Evolutionary conservation across 2,888 invertebrate species (phyloP).

Genomic region (Hemithea aestivaria): DNA sequence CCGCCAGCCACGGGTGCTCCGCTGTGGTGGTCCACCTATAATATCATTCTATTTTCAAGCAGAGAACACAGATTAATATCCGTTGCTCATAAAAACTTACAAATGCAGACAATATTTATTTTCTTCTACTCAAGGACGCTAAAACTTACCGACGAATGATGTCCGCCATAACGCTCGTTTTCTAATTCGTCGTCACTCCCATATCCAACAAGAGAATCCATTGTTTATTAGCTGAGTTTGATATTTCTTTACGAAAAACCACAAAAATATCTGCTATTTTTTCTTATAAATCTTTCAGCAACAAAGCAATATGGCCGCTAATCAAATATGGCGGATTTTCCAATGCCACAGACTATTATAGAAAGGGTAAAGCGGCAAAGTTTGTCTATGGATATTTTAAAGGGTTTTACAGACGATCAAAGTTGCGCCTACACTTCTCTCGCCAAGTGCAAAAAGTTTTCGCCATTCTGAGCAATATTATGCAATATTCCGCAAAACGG

Average conservation of each 20-base stretch:
- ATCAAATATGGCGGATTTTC: too few relatives aligned
- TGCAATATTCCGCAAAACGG: too few relatives aligned
- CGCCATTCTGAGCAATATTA: too few relatives aligned
- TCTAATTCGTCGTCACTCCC: slow-evolving; percentile 89
- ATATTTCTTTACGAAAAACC: too few relatives aligned
- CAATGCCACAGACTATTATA: too few relatives aligned
- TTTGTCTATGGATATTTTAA: too few relatives aligned
- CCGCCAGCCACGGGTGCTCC: slow-evolving; percentile 36
- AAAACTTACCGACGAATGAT: slow-evolving; percentile 57
- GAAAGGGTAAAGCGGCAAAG: too few relatives aligned
- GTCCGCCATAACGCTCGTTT: slow-evolving; percentile 53
- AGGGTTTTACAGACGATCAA: too few relatives aligned
- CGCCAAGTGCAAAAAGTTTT: too few relatives aligned
- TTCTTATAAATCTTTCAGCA: too few relatives aligned
- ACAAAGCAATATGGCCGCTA: slow-evolving; percentile 15
- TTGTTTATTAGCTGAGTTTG: slow-evolving; percentile 44
- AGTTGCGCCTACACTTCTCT: too few relatives aligned
- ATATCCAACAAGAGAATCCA: slow-evolving; percentile 88
- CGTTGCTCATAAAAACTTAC: slow-evolving; percentile 32
- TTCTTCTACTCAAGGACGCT: slow-evolving; percentile 35
- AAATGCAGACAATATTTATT: slow-evolving; percentile 1
- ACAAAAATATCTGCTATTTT: too few relatives aligned
- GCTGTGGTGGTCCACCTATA: slow-evolving; percentile 61
- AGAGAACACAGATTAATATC: slow-evolving; percentile 78
- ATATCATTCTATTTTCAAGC: slow-evolving; percentile 80